Evolutionary conservation across 2,113 vertebrate genomes (phyloP), one percentile per base, ranked within the genome.

Genomic region (Sterrhoptilus dennistouni): DNA sequence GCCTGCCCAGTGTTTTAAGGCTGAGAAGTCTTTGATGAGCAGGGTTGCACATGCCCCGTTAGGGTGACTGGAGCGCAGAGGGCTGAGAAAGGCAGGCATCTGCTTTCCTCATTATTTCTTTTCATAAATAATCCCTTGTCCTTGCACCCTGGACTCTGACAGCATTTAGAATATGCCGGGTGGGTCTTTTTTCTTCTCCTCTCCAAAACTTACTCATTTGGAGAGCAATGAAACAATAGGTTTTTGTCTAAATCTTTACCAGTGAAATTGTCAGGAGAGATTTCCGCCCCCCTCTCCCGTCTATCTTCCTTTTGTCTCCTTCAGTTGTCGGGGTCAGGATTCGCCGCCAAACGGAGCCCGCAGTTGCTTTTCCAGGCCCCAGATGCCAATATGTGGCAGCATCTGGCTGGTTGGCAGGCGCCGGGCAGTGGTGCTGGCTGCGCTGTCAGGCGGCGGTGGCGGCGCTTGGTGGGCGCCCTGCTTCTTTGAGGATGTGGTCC

Each of bases 361-460:
- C 81, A 95, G 97, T 97, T 97, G 97, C 97, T 96, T 95, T 98
- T 98, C 96, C 98, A 98, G 97, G 97, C 92, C 98, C 98, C 98
- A 98, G 98, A 98, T 98, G 98, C 98, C 98, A 98, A 95, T 96
- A 93, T 97, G 97, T 98, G 98, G 98, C 98, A 98, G 98, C 98
- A 98, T 98, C 98, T 98, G 98, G 98, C 96, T 95, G 96, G 81
- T 98, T 98, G 98, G 98, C 98, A 98, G 95, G 96, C 97, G 22
- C 92, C 24, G 29, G 92, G 96, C 96, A 94, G 95, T 91, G 88
- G 96, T 83, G 83, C 95, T 93, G 96, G 86, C 95, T 71, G 86
- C 1, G 79, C 92, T 94, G 86, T 24, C 94, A 90, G 40, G 87
- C 16, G 68, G 92, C 19, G 24, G 56, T 6, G 12, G 63, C 22